Percentiles rank a stretch among this genome's conserved stretches.
Evolutionary conservation across 1,140 invertebrate species (phyloP).

Genomic region (Holotrichia oblita): DNA sequence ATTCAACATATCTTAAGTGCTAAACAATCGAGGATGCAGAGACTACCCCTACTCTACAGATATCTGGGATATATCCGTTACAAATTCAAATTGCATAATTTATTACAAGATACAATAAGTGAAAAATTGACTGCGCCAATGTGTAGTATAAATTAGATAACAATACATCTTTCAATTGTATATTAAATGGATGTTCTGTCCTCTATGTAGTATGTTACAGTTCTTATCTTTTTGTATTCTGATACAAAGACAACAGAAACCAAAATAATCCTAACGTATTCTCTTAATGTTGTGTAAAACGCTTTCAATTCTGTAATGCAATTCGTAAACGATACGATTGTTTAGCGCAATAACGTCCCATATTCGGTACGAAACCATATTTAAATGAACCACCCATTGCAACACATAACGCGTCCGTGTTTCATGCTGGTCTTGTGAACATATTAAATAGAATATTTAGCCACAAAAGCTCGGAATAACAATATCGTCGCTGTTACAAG

Average conservation of each 20-base stretch:
- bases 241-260: neutral
- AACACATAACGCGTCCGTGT: neutral
- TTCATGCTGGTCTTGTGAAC: neutral
- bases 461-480: neutral
- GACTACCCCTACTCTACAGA: too few relatives aligned
- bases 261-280: neutral
- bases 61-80: too few relatives aligned
- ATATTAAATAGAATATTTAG: conserved; percentile 33
- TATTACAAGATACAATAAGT: too few relatives aligned
- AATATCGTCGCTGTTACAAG: conserved; percentile 9
- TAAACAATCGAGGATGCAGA: too few relatives aligned
- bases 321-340: conserved; percentile 8
- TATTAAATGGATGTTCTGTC: too few relatives aligned
- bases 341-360: neutral
- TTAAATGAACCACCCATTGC: conserved; percentile 19
- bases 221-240: neutral
- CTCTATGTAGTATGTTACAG: too few relatives aligned
- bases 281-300: conserved; percentile 2
- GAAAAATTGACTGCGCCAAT: too few relatives aligned
- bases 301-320: neutral
- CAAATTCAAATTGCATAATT: too few relatives aligned
- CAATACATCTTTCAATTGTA: too few relatives aligned
- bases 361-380: conserved; percentile 18
- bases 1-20: too few relatives aligned
- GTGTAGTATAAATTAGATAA: too few relatives aligned